Evolutionary conservation across 2,888 invertebrate species (phyloP).

Genomic region (Ormyrus nitidulus): DNA sequence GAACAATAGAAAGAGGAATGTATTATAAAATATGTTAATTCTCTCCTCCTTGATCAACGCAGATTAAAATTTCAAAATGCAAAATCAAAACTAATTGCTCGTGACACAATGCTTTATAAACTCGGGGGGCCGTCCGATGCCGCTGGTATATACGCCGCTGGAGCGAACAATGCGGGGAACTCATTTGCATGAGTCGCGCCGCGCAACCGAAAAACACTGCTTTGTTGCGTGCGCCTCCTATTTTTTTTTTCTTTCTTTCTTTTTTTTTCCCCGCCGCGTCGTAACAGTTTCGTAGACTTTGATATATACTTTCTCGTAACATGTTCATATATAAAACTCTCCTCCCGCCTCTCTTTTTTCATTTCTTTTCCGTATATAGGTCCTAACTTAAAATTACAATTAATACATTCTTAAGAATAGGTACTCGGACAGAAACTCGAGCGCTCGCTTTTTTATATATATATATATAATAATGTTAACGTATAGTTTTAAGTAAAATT

Average conservation of each 20-base stretch:
- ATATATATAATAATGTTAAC: background rate
- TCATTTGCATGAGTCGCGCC: background rate
- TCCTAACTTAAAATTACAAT: no score
- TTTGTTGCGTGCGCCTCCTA: no score
- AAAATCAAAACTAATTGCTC: constrained; percentile 36
- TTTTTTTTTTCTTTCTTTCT: no score
- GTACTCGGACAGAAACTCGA: constrained; percentile 55
- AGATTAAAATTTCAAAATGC: constrained; percentile 41
- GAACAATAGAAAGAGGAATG: constrained; percentile 58
- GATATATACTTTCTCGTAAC: constrained; percentile 18
- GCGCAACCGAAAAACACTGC: background rate
- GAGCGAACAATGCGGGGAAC: constrained; percentile 1
- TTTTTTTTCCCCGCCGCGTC: background rate
- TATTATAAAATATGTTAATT: constrained; percentile 54
- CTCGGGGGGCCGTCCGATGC: background rate
- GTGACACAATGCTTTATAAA: constrained; percentile 7
- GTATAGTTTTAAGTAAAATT: background rate
- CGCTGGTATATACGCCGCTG: background rate
- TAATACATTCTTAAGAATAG: no score
- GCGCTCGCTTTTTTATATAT: constrained; percentile 36
- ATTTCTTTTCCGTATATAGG: background rate
- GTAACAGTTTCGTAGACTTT: constrained; percentile 42
- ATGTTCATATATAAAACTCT: constrained; percentile 43
- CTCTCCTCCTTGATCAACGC: constrained; percentile 21
- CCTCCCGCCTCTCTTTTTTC: background rate